phyloP scores from a whole-genome alignment of 2,797 vertebrate genomes.

The Sebastes oblongus region DNA sequence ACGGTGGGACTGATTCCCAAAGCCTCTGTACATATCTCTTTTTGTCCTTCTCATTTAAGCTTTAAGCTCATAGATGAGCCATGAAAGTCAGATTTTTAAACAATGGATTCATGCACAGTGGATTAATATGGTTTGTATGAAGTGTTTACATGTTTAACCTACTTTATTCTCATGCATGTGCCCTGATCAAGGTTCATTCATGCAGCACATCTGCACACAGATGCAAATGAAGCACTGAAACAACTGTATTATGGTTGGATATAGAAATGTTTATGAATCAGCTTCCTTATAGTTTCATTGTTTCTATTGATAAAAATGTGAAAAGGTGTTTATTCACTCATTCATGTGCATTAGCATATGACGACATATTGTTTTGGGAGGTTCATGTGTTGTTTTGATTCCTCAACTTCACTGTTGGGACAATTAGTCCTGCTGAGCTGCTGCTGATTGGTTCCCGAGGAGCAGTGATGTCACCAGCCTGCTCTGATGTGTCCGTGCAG shows the following conservation, averaged over 20 bases:
- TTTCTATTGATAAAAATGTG: background rate
- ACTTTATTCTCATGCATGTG: background rate
- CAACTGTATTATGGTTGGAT: background rate
- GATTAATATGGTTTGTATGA: background rate
- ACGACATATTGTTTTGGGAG: background rate
- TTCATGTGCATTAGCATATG: background rate
- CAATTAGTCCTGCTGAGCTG: conserved; percentile 1
- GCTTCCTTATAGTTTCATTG: background rate
- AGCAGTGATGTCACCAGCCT: conserved; percentile 74
- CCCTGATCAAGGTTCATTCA: background rate
- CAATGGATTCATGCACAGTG: background rate
- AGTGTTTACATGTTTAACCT: background rate
- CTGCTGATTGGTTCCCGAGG: conserved; percentile 71
- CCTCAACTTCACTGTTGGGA: conserved; percentile 17
- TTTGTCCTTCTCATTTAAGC: conserved; percentile 26
- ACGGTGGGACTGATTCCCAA: too few relatives aligned
- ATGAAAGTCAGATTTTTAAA: background rate
- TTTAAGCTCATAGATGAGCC: conserved; percentile 7
- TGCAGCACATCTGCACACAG: background rate
- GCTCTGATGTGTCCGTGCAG: conserved; percentile 24
- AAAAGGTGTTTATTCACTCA: background rate
- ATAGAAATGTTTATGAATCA: background rate
- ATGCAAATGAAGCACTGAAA: background rate
- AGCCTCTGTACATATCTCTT: background rate
- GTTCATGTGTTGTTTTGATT: conserved; percentile 10